Conservation (phyloP, 2,113 vertebrate species). For the Diphyllodes magnificus region DNA sequence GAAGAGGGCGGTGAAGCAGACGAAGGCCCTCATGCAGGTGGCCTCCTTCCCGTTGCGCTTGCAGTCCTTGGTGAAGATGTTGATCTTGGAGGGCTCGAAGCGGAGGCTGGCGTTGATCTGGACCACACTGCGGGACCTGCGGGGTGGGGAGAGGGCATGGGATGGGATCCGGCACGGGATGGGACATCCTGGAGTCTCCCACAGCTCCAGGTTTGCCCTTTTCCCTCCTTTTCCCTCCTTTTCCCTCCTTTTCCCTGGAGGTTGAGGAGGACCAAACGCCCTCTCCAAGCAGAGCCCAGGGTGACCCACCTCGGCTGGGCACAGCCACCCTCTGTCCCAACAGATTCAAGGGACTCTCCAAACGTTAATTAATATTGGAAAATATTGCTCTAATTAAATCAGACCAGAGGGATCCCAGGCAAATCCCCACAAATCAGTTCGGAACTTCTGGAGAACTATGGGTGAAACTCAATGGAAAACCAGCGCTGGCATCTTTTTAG, state of each 20-base stretch:
- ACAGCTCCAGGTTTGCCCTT: neutral
- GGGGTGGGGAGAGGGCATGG: rapidly evolving
- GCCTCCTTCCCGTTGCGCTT: slow-evolving; percentile 85
- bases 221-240: neutral
- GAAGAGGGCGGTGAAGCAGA: slow-evolving; percentile 87
- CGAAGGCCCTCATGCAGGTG: slow-evolving; percentile 88
- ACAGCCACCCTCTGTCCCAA: rapidly evolving
- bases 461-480: neutral
- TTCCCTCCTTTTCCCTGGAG: neutral
- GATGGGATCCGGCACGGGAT: rapidly evolving
- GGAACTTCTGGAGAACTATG: neutral
- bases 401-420: neutral
- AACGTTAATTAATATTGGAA: neutral
- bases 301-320: neutral
- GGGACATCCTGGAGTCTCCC: rapidly evolving
- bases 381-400: neutral
- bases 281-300: neutral
- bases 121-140: slow-evolving; percentile 88
- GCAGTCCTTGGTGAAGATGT: slow-evolving; percentile 96
- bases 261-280: neutral
- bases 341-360: neutral
- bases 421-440: neutral
- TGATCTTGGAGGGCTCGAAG: slow-evolving; percentile 92
- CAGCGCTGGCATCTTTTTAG: too few relatives aligned
- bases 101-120: slow-evolving; percentile 80